Conservation (phyloP, 2,888 invertebrate genomes). For the Nemoura dubitans region DNA sequence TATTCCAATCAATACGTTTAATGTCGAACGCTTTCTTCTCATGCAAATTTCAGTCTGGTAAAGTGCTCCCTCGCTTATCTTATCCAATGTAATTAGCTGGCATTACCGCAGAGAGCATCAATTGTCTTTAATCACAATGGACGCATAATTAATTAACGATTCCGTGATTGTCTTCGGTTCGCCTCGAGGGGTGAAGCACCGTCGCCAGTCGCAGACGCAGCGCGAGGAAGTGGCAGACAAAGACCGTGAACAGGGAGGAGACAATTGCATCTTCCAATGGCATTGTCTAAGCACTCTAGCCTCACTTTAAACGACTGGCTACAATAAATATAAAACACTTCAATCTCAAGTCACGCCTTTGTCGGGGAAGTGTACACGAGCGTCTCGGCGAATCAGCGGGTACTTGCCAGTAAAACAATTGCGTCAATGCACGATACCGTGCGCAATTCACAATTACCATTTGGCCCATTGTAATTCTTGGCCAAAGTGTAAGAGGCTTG, state of each 20-base stretch:
- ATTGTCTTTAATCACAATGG: slow-evolving; percentile 12
- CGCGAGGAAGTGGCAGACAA: not conserved
- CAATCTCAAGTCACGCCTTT: slow-evolving; percentile 33
- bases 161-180: not conserved
- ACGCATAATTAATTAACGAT: not conserved
- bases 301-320: not conserved
- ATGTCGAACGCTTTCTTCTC: not conserved
- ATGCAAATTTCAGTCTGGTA: not conserved
- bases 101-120: not conserved
- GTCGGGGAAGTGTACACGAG: not conserved
- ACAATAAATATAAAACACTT: slow-evolving; percentile 25
- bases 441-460: slow-evolving; percentile 15
- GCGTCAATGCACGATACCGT: not conserved
- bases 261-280: slow-evolving; percentile 32
- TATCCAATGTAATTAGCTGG: not conserved
- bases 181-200: not conserved
- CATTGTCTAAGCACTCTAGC: slow-evolving; percentile 15
- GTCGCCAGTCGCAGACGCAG: not conserved
- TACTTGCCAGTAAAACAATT: not conserved
- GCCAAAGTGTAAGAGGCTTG: not conserved
- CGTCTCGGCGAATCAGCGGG: slow-evolving; percentile 8
- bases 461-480: not conserved
- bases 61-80: not conserved
- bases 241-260: not conserved
- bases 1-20: not conserved